Evolutionary conservation across 2,888 invertebrate genomes (phyloP), one percentile per base, ranked within the genome.

Genomic region (Latrodectus hesperus): DNA sequence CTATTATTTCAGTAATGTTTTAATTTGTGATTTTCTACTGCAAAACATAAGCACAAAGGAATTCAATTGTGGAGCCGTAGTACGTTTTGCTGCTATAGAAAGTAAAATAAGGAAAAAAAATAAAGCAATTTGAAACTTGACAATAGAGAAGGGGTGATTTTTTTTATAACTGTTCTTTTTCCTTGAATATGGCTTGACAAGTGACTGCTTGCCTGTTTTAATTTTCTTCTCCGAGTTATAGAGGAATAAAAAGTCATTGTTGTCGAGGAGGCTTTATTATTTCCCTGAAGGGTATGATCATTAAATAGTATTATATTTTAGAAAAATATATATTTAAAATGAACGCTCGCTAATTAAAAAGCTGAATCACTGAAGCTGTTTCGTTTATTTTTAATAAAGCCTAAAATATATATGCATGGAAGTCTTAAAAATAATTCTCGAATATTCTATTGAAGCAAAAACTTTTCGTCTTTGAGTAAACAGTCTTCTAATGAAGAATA

Each of bases 341-440:
- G 52, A 38, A 67, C 51, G 74, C 55, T 55, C 26, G 75, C 75
- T 82, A 75, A 82, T 82, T 75, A 82, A 82, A 82, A 76, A 85
- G 74, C 55, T 73, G 79, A 75, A 84, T 79, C 72, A 67, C 73
- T 26, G 51, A 51, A 17, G 26, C 22, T 53, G 64, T 51, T 72
- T 81, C 76, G 73, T 74, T 74, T 74, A 74, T 49, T 79, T 70
- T 77, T 79, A 70, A 85, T 85, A 85, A 74, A 79, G 74, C 51
- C 51, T 75, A 73, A 79, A 79, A 74, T 71, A 60, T 75, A 26
- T 38, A 38, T 38, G 38, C 6, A 38, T 38, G 38, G 70, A 26
- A 74, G 26, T n/a, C 53, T 74, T 51, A 72, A 74, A 79, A 79
- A 85, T 85, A 80, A 81, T 64, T 51, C 26, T 51, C 52, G 67